Percentiles rank a stretch among this genome's conserved stretches.
These are phyloP conservation scores for Habrosyne pyritoides DNA, from an alignment of 2,888 invertebrate genomes.

Conservation along the genomic window DNA sequence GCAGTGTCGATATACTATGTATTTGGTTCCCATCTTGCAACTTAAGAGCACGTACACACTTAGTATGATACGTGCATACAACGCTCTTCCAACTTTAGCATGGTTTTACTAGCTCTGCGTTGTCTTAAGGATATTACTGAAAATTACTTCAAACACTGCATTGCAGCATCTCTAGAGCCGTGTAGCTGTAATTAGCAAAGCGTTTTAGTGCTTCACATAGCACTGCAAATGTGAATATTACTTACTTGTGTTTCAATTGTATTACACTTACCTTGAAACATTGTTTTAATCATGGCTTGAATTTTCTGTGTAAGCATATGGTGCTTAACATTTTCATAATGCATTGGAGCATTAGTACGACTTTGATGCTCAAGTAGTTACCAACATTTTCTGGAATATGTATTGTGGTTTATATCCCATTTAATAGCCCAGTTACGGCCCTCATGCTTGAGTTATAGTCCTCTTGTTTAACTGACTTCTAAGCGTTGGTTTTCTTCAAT, in stretches of 20 bases:
- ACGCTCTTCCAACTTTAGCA: constrained; percentile 12
- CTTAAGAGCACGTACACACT: constrained; percentile 2
- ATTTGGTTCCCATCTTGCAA: background rate
- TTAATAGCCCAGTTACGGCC: too few relatives aligned
- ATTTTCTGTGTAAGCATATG: background rate
- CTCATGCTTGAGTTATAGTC: too few relatives aligned
- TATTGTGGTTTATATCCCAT: too few relatives aligned
- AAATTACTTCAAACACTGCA: constrained; percentile 69
- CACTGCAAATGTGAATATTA: constrained; percentile 26
- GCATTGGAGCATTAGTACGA: too few relatives aligned
- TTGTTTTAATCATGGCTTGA: background rate
- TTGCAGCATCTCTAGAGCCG: constrained; percentile 58
- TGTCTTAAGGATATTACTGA: constrained; percentile 63
- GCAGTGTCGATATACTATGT: background rate
- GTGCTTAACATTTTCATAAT: too few relatives aligned
- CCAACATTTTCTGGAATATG: too few relatives aligned
- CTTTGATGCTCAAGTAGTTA: too few relatives aligned
- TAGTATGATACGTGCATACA: constrained; percentile 12
- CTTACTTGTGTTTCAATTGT: background rate
- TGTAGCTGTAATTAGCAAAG: constrained; percentile 66
- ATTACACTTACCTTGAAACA: background rate
- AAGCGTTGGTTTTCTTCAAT: too few relatives aligned
- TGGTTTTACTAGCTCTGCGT: constrained; percentile 38
- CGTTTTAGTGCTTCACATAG: constrained; percentile 48
- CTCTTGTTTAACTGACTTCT: too few relatives aligned